Evolutionary conservation across 2,113 vertebrate genomes (phyloP), one percentile per base, ranked within the genome.

Genomic region (Bos taurus): DNA sequence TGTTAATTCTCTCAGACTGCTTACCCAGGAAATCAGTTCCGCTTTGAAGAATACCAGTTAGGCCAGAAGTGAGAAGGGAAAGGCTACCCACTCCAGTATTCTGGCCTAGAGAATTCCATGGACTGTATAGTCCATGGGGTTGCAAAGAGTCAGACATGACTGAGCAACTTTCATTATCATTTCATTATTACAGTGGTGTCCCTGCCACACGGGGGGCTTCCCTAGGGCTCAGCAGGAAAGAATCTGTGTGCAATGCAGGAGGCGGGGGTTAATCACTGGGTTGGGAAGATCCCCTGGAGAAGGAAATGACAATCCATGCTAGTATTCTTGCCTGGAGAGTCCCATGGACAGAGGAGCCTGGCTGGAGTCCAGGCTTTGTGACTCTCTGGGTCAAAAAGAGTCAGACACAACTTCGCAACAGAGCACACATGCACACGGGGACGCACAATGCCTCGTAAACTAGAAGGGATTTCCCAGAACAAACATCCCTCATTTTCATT

Each of bases 341-440:
- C 23, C 71, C 36, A 40, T 1, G 23, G 71, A 77, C 36, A 43
- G 36, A 77, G 23, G 23, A 77, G 71, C 36, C 5, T 43, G 36
- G 71, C 71, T 14, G 36, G 71, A 77, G 23, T 43, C 23, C 36
- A 77, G 36, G 19, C n/a, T 71, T 40, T 23, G n/a, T 40, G n/a
- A 23, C n/a, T 40, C n/a, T 71, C n/a, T 43, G 23, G 71, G 36
- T 43, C 23, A 23, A 23, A 74, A 43, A 43, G 71, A 77, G 36
- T 43, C 10, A 5, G 67, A 40, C n/a, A 71, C n/a, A 71, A 71
- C 10, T 71, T 77, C 3, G 0, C 0, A 0, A 26, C 3, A 2
- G 23, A 43, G 36, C 36, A 26, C 36, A 25, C 7, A 3, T 7
- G 21, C 6, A 43, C 23, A 26, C 6, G 7, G 71, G 36, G 21